Percentiles rank a stretch among this genome's conserved stretches.
Evolutionary conservation across 1,140 invertebrate species (phyloP).

Genomic region (Leptinotarsa defecta): DNA sequence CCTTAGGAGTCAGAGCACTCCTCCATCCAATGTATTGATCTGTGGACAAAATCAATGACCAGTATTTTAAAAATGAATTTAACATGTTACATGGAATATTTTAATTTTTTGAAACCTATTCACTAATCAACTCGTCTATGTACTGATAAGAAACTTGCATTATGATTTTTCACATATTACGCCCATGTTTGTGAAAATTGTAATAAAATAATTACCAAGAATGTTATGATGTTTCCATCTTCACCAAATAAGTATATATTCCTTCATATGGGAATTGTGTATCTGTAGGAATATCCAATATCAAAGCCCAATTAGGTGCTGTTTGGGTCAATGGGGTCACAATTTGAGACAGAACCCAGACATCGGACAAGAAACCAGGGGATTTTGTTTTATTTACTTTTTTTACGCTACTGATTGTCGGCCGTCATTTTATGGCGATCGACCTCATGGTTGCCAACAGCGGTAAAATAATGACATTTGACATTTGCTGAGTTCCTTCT

Average conservation of each 20-base stretch:
- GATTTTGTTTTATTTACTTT: background rate
- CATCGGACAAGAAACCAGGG: background rate
- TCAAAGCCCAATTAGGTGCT: conserved; percentile 17
- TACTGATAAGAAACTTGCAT: background rate
- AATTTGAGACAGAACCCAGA: background rate
- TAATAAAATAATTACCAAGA: conserved; percentile 10
- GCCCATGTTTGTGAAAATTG: background rate
- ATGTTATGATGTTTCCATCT: conserved; percentile 15
- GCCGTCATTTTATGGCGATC: too few relatives aligned
- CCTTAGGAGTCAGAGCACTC: conserved; percentile 32
- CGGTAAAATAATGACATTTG: too few relatives aligned
- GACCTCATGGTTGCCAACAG: too few relatives aligned
- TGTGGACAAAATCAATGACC: conserved; percentile 49
- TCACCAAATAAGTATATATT: background rate
- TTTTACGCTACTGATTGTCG: background rate
- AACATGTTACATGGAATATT: background rate
- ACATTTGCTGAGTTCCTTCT: too few relatives aligned
- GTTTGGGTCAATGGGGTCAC: conserved; percentile 21
- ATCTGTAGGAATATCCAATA: background rate
- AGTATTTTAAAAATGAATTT: conserved; percentile 22
- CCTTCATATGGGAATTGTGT: background rate
- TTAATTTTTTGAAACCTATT: background rate
- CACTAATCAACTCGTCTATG: background rate
- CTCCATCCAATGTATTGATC: conserved; percentile 45
- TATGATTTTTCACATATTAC: conserved; percentile 9